Base-by-base conservation (phyloP, 2,797 vertebrate genomes). In the Takifugu ocellatus region DNA sequence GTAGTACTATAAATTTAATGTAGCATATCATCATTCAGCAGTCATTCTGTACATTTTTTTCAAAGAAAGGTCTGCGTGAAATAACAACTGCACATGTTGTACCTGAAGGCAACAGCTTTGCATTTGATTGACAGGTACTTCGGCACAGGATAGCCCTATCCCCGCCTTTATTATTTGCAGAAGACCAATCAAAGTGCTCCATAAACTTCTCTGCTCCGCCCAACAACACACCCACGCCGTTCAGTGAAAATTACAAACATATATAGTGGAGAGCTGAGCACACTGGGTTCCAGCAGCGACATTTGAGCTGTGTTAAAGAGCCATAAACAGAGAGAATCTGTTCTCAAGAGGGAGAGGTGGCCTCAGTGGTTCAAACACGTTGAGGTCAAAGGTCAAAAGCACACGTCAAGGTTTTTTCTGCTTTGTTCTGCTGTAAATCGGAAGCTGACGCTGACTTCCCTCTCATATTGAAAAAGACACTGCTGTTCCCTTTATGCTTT, bases 301-400 rank as follows among this genome's bases (percentile, higher is more conserved):
- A 75, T 88, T 76, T 87, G 87, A 84, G 72, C 59, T 54, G 49
- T 36, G 58, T 86, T 79, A 77, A 77, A 77, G 49, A 16, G 73
- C 63, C 62, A 61, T 74, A 74, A 85, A 69, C 54, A 70, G 31
- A 45, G 63, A 55, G 51, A 66, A 67, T 48, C 66, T 57, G 56
- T 75, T 70, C 69, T 61, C 64, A 45, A 55, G 74, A 55, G 17
- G 26, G 29, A 46, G 25, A 58, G 68, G 75, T 56, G 74, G 80
- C 73, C 75, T 63, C 67, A 29, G 49, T 3, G 48, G 5, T 59
- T 70, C 47, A 52, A 75, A 73, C 80, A 78, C 68, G 57, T 50
- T 10, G 48, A 67, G 77, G 83, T 85, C 71, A 85, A 84, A 81
- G 85, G 81, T 56, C 47, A 55, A 54, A 57, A 51, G 4, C 36